A percentile compares a stretch with the other conserved stretches of the same genome.
phyloP scores from a whole-genome alignment of 2,113 vertebrate genomes.

The Uropsilus gracilis region DNA sequence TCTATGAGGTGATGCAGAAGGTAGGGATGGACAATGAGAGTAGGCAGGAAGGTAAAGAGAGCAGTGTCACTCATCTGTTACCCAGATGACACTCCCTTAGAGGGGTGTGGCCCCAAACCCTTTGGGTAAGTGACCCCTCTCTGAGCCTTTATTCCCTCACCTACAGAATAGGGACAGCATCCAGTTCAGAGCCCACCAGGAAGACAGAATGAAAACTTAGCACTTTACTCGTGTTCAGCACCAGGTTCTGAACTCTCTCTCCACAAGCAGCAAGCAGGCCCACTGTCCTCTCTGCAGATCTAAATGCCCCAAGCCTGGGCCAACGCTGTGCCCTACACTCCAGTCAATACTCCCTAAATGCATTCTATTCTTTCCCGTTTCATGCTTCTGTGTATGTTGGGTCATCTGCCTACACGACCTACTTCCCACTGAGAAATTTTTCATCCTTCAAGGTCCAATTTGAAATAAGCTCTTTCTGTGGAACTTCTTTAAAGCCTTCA shows the following conservation, averaged over 20 bases:
- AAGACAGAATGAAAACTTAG: background rate
- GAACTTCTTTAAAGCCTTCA: background rate
- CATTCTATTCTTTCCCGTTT: too few relatives aligned
- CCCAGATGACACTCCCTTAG: fast-evolving
- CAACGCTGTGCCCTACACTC: background rate
- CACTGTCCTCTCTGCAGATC: too few relatives aligned
- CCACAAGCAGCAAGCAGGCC: background rate
- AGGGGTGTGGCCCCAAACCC: background rate
- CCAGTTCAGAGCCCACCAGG: background rate
- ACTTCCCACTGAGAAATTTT: background rate
- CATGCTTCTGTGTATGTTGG: background rate
- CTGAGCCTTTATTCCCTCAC: background rate
- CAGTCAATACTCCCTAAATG: background rate
- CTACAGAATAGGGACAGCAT: fast-evolving
- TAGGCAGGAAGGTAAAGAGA: background rate
- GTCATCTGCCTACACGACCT: background rate
- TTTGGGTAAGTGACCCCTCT: conserved; percentile 44
- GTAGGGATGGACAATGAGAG: background rate
- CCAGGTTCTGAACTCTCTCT: too few relatives aligned
- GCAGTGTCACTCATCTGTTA: background rate
- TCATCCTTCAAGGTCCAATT: background rate
- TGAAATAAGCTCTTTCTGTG: background rate
- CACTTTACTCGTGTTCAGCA: fast-evolving
- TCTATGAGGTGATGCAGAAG: fast-evolving
- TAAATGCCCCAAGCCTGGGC: background rate